These are phyloP conservation scores for Trissolcus basalis DNA, from an alignment of 1,140 invertebrate species.

Conservation along the genomic window DNA sequence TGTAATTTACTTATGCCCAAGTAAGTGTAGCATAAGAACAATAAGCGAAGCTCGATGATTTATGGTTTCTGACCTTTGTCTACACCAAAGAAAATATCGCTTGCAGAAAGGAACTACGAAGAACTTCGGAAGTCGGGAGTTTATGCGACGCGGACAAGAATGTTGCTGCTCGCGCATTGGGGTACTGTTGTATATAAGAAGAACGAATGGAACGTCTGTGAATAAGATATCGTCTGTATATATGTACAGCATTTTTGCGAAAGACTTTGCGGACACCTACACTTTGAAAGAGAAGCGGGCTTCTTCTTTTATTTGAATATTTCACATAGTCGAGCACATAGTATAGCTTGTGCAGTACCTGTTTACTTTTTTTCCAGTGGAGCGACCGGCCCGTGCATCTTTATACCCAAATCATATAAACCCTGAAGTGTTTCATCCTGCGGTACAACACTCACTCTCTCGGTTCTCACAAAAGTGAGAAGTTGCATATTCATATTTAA, in stretches of 20 bases:
- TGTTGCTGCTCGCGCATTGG: conserved; percentile 65
- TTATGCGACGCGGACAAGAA: conserved; percentile 73
- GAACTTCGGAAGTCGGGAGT: conserved; percentile 63
- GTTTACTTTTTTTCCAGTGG: too few relatives aligned
- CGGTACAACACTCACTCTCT: background rate
- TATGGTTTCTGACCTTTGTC: conserved; percentile 21
- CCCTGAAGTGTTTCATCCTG: too few relatives aligned
- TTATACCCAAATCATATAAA: background rate
- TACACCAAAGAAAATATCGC: conserved; percentile 32
- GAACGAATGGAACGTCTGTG: conserved; percentile 73
- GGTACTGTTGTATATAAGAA: conserved; percentile 65
- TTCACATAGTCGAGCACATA: conserved; percentile 24
- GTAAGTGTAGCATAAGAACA: conserved; percentile 13
- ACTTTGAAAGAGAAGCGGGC: conserved; percentile 28
- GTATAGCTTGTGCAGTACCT: too few relatives aligned
- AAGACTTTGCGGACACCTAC: conserved; percentile 57
- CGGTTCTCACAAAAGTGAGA: background rate
- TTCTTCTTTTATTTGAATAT: conserved; percentile 29
- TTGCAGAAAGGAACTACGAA: conserved; percentile 42
- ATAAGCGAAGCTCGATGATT: conserved; percentile 7
- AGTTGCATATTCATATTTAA: conserved; percentile 19
- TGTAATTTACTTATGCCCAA: background rate
- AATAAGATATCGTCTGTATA: conserved; percentile 75
- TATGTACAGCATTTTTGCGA: conserved; percentile 68
- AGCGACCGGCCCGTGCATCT: too few relatives aligned